These are phyloP conservation scores for Echinometra lucunter DNA, from an alignment of 53 echinoderm and acorn worm genomes.

Conservation along the genomic window DNA sequence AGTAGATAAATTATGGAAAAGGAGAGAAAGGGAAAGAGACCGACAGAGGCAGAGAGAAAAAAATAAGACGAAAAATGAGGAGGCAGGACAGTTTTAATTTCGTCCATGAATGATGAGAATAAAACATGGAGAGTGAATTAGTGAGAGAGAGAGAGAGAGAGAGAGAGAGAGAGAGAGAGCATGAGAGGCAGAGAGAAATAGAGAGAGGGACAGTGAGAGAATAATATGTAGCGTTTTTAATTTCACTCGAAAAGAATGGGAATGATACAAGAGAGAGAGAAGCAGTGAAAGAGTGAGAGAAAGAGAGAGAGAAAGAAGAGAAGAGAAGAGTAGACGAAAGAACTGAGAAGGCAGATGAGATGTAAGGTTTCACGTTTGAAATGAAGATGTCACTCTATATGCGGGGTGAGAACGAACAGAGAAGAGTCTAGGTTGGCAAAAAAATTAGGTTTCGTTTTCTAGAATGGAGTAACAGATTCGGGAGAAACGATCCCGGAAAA, in stretches of 20 bases:
- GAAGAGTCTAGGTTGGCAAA: constrained; percentile 15
- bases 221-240: no score
- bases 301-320: neutral
- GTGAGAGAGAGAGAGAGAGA: no score
- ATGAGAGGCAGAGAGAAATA: no score
- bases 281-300: neutral
- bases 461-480: constrained; percentile 34
- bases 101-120: no score
- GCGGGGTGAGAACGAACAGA: neutral
- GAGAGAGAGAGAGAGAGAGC: no score
- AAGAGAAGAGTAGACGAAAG: neutral
- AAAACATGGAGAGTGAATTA: no score
- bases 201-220: no score
- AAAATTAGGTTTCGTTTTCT: constrained; percentile 47
- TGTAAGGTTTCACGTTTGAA: constrained; percentile 4
- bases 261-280: no score
- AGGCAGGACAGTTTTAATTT: neutral
- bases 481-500: constrained; percentile 27
- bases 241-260: no score
- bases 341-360: neutral
- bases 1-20: neutral
- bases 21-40: neutral
- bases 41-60: neutral
- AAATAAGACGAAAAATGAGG: neutral
- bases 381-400: constrained; percentile 29